A percentile compares a stretch with the other conserved stretches of the same genome.
These are phyloP conservation scores for Lycorma delicatula DNA, from an alignment of 1,140 invertebrate species.

Conservation along the genomic window DNA sequence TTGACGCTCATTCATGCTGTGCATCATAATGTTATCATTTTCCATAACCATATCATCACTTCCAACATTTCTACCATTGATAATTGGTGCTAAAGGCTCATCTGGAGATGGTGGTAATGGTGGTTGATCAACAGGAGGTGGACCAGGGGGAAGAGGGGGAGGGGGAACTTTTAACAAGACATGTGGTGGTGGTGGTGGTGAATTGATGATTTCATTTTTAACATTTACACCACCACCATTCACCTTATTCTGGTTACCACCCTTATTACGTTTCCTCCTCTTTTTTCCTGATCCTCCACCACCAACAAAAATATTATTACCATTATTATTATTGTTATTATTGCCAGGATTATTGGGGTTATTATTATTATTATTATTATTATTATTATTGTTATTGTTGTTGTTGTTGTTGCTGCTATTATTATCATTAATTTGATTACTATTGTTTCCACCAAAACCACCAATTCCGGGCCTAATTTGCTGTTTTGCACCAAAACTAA, in stretches of 20 bases:
- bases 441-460: not conserved
- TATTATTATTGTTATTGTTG: not conserved
- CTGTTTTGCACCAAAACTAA: not conserved
- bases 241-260: too few species aligned
- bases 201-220: not conserved
- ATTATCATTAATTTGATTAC: not conserved
- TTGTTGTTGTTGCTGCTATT: not conserved
- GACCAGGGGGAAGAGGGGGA: constrained; percentile 9
- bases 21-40: too few species aligned
- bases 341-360: not conserved
- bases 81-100: not conserved
- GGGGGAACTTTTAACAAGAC: not conserved
- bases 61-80: too few species aligned
- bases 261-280: not conserved
- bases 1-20: too few species aligned
- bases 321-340: not conserved
- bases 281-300: not conserved
- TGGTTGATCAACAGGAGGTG: not conserved
- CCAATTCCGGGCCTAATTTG: too few species aligned
- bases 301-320: not conserved
- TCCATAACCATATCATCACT: too few species aligned
- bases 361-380: not conserved
- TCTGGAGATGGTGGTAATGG: not conserved
- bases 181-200: not conserved
- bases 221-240: not conserved